Evolutionary conservation across 2,797 vertebrate species (phyloP).

Genomic region (Paramormyrops hopkinsi): DNA sequence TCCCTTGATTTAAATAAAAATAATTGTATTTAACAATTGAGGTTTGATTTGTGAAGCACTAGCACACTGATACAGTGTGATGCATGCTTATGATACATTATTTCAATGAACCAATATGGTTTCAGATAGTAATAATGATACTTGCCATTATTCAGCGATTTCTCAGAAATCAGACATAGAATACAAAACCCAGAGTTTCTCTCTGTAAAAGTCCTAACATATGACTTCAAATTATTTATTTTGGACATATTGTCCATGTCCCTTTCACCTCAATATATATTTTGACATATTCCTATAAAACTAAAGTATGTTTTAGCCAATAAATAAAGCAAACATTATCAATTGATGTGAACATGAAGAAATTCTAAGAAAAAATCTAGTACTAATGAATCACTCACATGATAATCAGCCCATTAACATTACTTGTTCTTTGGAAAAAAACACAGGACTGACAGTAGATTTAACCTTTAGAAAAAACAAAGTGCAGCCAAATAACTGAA

Average conservation of each 20-base stretch:
- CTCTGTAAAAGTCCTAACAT: neutral
- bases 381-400: neutral
- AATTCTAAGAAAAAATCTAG: neutral
- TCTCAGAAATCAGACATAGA: constrained; percentile 60
- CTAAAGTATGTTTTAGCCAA: neutral
- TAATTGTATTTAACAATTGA: neutral
- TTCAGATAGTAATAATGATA: constrained; percentile 30
- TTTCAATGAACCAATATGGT: constrained; percentile 53
- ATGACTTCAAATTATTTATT: neutral
- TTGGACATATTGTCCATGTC: neutral
- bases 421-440: neutral
- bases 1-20: neutral
- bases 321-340: constrained; percentile 1
- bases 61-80: constrained; percentile 27
- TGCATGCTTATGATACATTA: constrained; percentile 40
- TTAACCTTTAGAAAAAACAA: constrained; percentile 24
- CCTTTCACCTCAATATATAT: neutral
- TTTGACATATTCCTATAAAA: neutral
- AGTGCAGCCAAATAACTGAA: constrained; percentile 25
- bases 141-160: constrained; percentile 43
- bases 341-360: neutral
- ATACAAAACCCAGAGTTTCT: neutral
- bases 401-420: neutral
- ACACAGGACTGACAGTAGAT: neutral
- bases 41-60: constrained; percentile 28